A percentile compares a stretch with the other conserved stretches of the same genome.
phyloP scores from a whole-genome alignment of 1,140 invertebrate species.

The Gonatopus flavifemur region DNA sequence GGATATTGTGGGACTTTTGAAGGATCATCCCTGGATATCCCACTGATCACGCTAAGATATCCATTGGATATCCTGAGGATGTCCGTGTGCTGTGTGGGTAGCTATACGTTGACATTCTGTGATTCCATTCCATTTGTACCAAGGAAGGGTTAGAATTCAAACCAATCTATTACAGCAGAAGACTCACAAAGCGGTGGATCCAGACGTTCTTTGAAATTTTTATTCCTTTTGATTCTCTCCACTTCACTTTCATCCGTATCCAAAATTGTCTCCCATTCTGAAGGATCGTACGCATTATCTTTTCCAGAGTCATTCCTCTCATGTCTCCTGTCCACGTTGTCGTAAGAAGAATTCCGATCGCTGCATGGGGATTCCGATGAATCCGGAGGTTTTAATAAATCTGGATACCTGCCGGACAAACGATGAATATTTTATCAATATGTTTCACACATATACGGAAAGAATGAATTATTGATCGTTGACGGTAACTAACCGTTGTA shows the following conservation, averaged over 20 bases:
- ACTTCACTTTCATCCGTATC: slow-evolving; percentile 53
- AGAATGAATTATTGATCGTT: background rate
- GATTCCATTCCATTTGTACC: no score
- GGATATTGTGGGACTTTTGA: no score
- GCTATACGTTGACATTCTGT: no score
- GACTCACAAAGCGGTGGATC: slow-evolving; percentile 71
- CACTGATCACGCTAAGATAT: no score
- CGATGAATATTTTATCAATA: background rate
- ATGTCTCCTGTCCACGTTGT: slow-evolving; percentile 65
- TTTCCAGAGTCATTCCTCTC: slow-evolving; percentile 37
- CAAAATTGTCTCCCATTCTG: slow-evolving; percentile 50
- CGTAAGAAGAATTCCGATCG: slow-evolving; percentile 72
- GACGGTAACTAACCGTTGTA: slow-evolving; percentile 63
- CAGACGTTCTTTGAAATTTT: slow-evolving; percentile 72
- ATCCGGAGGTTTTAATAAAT: slow-evolving; percentile 50
- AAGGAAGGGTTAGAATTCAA: no score
- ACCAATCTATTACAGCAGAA: no score
- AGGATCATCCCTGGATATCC: no score
- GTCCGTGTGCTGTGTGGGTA: no score
- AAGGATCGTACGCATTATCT: slow-evolving; percentile 43
- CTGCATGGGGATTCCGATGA: slow-evolving; percentile 49
- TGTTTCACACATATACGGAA: background rate
- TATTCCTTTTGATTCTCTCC: slow-evolving; percentile 62
- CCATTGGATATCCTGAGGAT: no score
- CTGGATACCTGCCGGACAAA: slow-evolving; percentile 43